A percentile compares a stretch with the other conserved stretches of the same genome.
These are phyloP conservation scores for Diabrotica balteata DNA, from an alignment of 2,888 invertebrate genomes.

Conservation along the genomic window DNA sequence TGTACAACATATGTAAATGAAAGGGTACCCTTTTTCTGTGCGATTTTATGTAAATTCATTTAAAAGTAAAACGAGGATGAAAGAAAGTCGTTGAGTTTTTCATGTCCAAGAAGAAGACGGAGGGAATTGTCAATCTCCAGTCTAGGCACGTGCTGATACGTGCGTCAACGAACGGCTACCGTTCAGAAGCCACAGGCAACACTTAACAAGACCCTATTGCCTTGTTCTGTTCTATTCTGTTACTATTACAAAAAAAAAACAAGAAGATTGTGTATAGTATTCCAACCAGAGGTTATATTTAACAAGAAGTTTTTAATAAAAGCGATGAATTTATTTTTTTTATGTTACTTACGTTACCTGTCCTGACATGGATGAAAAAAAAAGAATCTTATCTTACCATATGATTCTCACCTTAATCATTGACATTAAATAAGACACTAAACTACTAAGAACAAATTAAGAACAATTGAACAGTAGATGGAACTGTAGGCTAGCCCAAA, in stretches of 20 bases:
- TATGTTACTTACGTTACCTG: no score
- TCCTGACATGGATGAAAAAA: no score
- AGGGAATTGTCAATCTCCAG: conserved; percentile 46
- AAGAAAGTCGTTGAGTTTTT: conserved; percentile 32
- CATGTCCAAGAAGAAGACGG: conserved; percentile 36
- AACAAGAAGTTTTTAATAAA: not conserved
- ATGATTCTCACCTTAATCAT: no score
- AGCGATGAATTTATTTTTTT: no score
- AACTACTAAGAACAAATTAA: no score
- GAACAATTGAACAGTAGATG: no score
- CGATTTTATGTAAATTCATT: not conserved
- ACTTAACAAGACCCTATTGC: conserved; percentile 53
- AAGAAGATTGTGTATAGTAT: conserved; percentile 9
- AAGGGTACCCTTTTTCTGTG: no score
- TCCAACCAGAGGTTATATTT: not conserved
- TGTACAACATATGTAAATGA: no score
- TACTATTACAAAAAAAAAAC: conserved; percentile 42
- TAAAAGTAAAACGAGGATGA: no score
- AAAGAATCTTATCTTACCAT: no score
- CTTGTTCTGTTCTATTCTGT: conserved; percentile 43
- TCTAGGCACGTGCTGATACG: conserved; percentile 53
- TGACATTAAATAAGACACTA: no score
- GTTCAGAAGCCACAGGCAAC: conserved; percentile 43
- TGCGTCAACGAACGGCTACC: conserved; percentile 50
- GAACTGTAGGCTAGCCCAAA: no score